Percentiles rank a stretch among this genome's conserved stretches.
These are phyloP conservation scores for Oplegnathus fasciatus DNA, from an alignment of 2,113 vertebrate genomes.

Conservation along the genomic window DNA sequence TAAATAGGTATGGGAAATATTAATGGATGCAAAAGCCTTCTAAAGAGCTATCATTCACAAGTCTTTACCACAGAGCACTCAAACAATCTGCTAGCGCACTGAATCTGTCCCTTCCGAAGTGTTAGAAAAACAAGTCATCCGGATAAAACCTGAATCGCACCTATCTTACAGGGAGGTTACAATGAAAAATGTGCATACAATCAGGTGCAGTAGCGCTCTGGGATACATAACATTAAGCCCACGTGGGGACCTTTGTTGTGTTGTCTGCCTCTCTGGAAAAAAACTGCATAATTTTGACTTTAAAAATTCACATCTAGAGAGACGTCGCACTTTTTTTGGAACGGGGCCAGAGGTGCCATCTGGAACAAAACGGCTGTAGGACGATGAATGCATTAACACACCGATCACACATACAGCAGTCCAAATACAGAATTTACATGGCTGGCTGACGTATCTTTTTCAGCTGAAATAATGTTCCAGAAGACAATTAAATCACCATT, in stretches of 20 bases:
- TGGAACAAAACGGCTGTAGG: conserved; percentile 1
- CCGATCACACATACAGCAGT: neutral
- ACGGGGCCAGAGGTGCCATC: neutral
- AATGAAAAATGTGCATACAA: neutral
- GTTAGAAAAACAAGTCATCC: conserved; percentile 10
- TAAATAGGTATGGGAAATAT: conserved; percentile 64
- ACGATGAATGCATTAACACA: neutral
- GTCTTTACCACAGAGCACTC: conserved; percentile 26
- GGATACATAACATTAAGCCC: neutral
- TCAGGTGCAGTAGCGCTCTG: neutral
- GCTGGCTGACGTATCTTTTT: neutral
- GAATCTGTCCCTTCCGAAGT: conserved; percentile 8
- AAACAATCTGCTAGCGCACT: conserved; percentile 31
- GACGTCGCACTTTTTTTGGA: neutral
- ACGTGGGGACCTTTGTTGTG: neutral
- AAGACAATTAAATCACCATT: neutral
- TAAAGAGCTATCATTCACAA: conserved; percentile 39
- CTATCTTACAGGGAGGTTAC: neutral
- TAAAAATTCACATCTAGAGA: neutral
- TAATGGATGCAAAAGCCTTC: conserved; percentile 54
- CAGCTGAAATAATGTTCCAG: neutral
- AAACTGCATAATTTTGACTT: neutral
- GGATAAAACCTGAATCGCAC: neutral
- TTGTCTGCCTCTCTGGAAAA: neutral
- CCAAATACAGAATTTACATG: neutral